A percentile compares a stretch with the other conserved stretches of the same genome.
Evolutionary conservation across 2,113 vertebrate genomes (phyloP).

Genomic region (Lagopus muta): DNA sequence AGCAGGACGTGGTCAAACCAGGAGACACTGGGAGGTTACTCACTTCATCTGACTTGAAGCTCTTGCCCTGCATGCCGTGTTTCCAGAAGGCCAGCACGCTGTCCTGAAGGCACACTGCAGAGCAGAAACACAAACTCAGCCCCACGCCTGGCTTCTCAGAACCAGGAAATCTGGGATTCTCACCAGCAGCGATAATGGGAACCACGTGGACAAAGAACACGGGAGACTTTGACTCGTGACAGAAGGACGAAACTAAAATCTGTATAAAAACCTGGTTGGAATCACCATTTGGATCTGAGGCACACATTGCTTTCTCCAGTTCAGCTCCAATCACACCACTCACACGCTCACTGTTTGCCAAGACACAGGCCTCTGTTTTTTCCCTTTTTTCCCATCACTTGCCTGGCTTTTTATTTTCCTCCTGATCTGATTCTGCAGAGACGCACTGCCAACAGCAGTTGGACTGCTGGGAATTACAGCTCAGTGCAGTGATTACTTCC

Average conservation of each 20-base stretch:
- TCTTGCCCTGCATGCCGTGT: slow-evolving; percentile 98
- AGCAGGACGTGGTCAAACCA: not conserved
- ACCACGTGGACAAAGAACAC: not conserved
- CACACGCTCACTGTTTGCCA: not conserved
- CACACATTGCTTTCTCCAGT: not conserved
- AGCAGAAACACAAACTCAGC: not conserved
- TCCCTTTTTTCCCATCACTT: not conserved
- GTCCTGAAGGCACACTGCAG: slow-evolving; percentile 96
- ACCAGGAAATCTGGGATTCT: not conserved
- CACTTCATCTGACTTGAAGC: slow-evolving; percentile 98
- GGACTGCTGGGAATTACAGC: not conserved
- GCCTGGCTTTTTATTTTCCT: not conserved
- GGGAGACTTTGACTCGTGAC: not conserved
- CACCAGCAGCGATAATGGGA: not conserved
- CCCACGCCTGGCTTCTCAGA: not conserved
- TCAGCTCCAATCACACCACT: not conserved
- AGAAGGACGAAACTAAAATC: not conserved
- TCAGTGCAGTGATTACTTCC: not conserved
- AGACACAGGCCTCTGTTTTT: not conserved
- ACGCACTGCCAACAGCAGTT: not conserved
- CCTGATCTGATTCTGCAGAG: not conserved
- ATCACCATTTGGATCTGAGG: not conserved
- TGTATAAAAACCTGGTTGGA: not conserved
- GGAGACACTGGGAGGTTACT: not conserved
- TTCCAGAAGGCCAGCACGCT: slow-evolving; percentile 99